Percentiles rank a stretch among this genome's conserved stretches.
Evolutionary conservation across 2,113 vertebrate genomes (phyloP).

Genomic region (Pangasianodon hypophthalmus): DNA sequence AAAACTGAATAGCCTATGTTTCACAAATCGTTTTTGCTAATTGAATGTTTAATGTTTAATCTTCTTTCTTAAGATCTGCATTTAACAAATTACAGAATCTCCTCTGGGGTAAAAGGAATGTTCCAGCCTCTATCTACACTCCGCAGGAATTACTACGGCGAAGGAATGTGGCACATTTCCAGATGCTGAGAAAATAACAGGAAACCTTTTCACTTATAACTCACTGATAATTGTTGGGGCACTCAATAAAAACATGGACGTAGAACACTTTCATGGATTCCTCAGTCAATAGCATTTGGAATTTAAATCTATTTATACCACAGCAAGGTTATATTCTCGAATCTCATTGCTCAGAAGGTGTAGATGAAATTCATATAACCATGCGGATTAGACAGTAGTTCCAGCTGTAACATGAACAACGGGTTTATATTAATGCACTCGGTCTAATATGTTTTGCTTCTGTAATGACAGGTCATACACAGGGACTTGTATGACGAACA

Average conservation of each 20-base stretch:
- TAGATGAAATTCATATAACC: neutral
- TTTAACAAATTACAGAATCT: neutral
- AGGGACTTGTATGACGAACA: neutral
- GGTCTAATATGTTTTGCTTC: neutral
- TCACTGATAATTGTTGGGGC: neutral
- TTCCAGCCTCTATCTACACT: neutral
- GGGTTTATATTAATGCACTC: neutral
- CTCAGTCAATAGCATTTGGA: neutral
- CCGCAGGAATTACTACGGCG: neutral
- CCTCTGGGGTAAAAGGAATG: neutral
- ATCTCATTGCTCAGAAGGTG: neutral
- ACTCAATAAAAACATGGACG: neutral
- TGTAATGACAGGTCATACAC: neutral
- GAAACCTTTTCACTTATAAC: neutral
- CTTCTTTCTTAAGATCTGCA: neutral
- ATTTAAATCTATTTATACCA: neutral
- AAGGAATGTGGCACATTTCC: neutral
- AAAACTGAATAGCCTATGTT: neutral
- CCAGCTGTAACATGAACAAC: neutral
- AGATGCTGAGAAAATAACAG: neutral
- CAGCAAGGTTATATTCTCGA: neutral
- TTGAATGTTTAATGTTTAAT: neutral
- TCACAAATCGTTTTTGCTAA: neutral
- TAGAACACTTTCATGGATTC: neutral
- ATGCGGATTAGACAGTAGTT: neutral